A percentile compares a stretch with the other conserved stretches of the same genome.
Conservation (phyloP, 2,113 vertebrate species). For the Circaetus cinerascens region DNA sequence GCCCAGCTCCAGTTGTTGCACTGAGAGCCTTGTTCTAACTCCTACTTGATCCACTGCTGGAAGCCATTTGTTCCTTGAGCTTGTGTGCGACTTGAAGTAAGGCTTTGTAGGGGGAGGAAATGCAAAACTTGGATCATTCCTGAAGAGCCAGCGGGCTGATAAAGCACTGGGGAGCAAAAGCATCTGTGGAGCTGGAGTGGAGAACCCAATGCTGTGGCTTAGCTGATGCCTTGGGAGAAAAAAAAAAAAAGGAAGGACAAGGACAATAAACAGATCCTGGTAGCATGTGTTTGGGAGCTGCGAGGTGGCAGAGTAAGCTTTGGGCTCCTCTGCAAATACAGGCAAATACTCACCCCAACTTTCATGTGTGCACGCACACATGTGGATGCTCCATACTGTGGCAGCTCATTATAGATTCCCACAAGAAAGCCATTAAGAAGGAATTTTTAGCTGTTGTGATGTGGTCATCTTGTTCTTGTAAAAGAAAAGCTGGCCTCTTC, state of each 20-base stretch:
- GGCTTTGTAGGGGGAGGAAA: background rate
- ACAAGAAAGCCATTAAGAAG: slow-evolving; percentile 21
- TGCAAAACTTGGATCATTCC: background rate
- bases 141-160: background rate
- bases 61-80: background rate
- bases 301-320: rapidly evolving
- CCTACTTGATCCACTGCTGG: background rate
- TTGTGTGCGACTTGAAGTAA: background rate
- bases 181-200: background rate
- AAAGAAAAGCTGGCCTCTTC: background rate
- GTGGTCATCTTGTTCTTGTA: background rate
- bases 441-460: slow-evolving; percentile 17
- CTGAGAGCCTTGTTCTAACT: background rate
- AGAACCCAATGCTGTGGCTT: background rate
- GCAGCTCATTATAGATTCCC: background rate
- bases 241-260: background rate
- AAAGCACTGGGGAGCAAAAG: background rate
- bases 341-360: background rate
- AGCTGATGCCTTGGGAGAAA: background rate
- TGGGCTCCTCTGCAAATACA: background rate
- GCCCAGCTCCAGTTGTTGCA: background rate
- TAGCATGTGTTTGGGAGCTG: background rate
- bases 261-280: background rate
- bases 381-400: background rate
- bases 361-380: background rate